These are phyloP conservation scores for Archips crataeganus DNA, from an alignment of 2,888 invertebrate species.

Conservation along the genomic window DNA sequence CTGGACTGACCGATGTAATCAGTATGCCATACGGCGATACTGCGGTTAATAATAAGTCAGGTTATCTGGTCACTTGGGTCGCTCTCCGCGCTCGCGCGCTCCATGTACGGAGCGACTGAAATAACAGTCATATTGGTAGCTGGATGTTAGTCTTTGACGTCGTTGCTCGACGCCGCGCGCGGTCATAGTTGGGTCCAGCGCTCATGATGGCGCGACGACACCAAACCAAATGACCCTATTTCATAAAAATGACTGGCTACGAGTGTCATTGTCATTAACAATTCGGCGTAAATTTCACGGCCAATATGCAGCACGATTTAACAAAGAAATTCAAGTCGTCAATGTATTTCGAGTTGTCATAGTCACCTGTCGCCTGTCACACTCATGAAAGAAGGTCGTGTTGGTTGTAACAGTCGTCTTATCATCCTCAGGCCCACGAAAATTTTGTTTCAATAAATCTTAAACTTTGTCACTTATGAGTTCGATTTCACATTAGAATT, in stretches of 20 bases:
- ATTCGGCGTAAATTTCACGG: too few species aligned
- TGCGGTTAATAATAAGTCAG: not conserved
- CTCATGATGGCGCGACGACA: not conserved
- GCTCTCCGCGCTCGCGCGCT: not conserved
- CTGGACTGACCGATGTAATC: not conserved
- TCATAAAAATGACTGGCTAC: not conserved
- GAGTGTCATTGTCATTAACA: too few species aligned
- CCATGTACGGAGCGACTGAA: constrained; percentile 13
- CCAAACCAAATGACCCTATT: not conserved
- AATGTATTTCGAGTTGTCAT: too few species aligned
- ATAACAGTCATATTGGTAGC: not conserved
- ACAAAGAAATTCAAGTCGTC: too few species aligned
- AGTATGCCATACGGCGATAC: not conserved
- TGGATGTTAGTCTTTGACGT: constrained; percentile 6
- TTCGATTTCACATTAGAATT: too few species aligned
- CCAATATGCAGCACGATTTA: too few species aligned
- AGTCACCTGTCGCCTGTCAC: too few species aligned
- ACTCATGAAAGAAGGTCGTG: too few species aligned
- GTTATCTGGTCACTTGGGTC: not conserved
- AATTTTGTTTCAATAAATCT: too few species aligned
- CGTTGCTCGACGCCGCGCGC: not conserved
- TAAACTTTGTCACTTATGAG: too few species aligned
- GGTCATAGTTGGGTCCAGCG: not conserved
- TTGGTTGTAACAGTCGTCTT: too few species aligned
- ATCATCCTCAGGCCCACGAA: too few species aligned